These are phyloP conservation scores for Champsocephalus esox DNA, from an alignment of 2,797 vertebrate genomes.

Conservation along the genomic window DNA sequence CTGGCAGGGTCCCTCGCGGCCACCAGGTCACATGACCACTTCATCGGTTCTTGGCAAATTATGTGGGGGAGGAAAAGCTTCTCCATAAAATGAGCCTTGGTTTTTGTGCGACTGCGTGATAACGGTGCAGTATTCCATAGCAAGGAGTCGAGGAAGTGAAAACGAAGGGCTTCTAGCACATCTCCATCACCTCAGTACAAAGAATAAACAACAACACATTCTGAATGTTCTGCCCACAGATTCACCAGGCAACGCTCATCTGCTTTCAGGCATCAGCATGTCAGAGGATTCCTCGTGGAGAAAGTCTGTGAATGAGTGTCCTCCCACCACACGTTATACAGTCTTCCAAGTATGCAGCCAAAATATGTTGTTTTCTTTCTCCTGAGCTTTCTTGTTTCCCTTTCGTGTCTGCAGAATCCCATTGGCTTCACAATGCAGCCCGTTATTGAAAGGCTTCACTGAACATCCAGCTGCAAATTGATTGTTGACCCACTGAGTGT, in stretches of 20 bases:
- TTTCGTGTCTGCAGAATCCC: conserved; percentile 21
- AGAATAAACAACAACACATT: conserved; percentile 14
- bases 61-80: conserved; percentile 12
- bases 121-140: conserved; percentile 24
- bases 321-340: background rate
- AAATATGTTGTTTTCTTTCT: conserved; percentile 12
- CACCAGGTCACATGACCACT: conserved; percentile 53
- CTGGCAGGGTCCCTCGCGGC: conserved; percentile 30
- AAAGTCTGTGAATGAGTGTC: background rate
- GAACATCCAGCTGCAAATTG: conserved; percentile 31
- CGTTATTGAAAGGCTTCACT: conserved; percentile 5
- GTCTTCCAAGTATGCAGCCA: background rate
- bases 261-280: conserved; percentile 9
- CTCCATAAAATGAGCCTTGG: conserved; percentile 28
- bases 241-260: background rate
- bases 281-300: background rate
- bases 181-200: conserved; percentile 17
- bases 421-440: conserved; percentile 7
- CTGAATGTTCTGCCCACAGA: conserved; percentile 16
- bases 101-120: conserved; percentile 29
- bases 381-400: conserved; percentile 28
- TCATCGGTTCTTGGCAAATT: conserved; percentile 52
- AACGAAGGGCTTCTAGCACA: conserved; percentile 13
- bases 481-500: conserved; percentile 29
- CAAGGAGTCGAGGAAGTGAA: background rate